Evolutionary conservation across 2,888 invertebrate species (phyloP).

Genomic region (Drosophila mayaguana): DNA sequence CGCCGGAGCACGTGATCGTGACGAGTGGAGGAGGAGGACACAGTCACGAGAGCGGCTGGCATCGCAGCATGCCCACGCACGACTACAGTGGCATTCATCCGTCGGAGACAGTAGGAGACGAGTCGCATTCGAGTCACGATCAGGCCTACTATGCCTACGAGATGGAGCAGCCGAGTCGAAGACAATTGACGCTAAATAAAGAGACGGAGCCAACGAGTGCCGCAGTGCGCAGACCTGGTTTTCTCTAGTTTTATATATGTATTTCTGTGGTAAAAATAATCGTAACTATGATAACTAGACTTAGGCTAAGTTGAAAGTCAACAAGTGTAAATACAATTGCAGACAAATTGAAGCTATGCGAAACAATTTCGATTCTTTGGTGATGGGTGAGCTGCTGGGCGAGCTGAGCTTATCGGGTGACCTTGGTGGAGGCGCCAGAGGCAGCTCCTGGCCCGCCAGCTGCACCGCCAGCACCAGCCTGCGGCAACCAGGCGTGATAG

Average conservation of each 20-base stretch:
- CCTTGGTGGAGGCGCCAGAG: constrained; percentile 34
- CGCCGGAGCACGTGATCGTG: constrained; percentile 86
- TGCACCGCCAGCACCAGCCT: constrained; percentile 34
- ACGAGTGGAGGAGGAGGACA: constrained; percentile 82
- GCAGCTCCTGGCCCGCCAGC: background rate
- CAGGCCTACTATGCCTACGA: constrained; percentile 62
- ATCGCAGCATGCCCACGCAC: constrained; percentile 82
- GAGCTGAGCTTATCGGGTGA: constrained; percentile 53
- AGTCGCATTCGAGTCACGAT: constrained; percentile 30
- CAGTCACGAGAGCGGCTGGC: constrained; percentile 85
- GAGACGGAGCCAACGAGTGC: constrained; percentile 5
- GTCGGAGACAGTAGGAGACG: constrained; percentile 1
- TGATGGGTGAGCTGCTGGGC: constrained; percentile 23
- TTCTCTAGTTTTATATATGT: constrained; percentile 67
- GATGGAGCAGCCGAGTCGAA: constrained; percentile 42
- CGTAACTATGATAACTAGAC: constrained; percentile 52
- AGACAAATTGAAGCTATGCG: constrained; percentile 64
- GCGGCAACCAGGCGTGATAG: constrained; percentile 86
- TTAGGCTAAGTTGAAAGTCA: constrained; percentile 44
- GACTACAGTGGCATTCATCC: constrained; percentile 12
- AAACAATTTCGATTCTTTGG: constrained; percentile 74
- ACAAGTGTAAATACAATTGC: constrained; percentile 73
- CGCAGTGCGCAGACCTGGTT: constrained; percentile 38
- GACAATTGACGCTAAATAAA: constrained; percentile 30
- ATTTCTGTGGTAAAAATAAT: constrained; percentile 60